Evolutionary conservation across 2,113 vertebrate species (phyloP).

Genomic region (Osmerus eperlanus): DNA sequence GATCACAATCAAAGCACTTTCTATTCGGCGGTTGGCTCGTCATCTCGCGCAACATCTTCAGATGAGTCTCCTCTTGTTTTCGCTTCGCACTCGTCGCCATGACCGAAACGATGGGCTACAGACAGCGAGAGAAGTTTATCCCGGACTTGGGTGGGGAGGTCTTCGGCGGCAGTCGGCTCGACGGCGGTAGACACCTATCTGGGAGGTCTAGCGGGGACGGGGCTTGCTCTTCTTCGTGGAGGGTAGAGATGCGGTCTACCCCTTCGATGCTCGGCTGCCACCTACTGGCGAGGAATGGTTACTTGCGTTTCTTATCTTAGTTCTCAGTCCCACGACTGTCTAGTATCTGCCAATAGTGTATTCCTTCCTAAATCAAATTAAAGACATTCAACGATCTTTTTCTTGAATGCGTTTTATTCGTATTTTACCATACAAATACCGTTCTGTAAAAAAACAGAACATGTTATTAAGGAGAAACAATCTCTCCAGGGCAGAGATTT

Average conservation of each 20-base stretch:
- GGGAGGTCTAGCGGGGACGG: conserved; percentile 28
- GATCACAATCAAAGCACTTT: conserved; percentile 98
- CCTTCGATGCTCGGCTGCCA: too few relatives aligned
- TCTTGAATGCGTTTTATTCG: too few relatives aligned
- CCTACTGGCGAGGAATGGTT: neutral
- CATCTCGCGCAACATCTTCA: conserved; percentile 97
- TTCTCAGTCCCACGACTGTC: too few relatives aligned
- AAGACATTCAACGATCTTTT: too few relatives aligned
- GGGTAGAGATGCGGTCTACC: neutral
- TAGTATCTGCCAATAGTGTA: neutral
- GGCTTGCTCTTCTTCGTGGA: neutral
- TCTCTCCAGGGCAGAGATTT: too few relatives aligned
- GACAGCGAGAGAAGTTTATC: conserved; percentile 27
- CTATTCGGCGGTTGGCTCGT: conserved; percentile 92
- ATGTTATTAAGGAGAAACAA: too few relatives aligned
- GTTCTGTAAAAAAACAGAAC: too few relatives aligned
- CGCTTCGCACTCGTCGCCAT: conserved; percentile 95
- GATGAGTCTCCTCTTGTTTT: conserved; percentile 98
- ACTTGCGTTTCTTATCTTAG: too few relatives aligned
- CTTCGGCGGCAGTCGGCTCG: conserved; percentile 36
- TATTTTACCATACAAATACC: too few relatives aligned
- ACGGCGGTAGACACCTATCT: conserved; percentile 50
- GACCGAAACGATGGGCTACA: conserved; percentile 48
- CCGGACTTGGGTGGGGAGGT: conserved; percentile 33
- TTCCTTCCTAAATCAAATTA: neutral